These are phyloP conservation scores for Eidolon dupreanum DNA, from an alignment of 2,797 vertebrate species.

Conservation along the genomic window DNA sequence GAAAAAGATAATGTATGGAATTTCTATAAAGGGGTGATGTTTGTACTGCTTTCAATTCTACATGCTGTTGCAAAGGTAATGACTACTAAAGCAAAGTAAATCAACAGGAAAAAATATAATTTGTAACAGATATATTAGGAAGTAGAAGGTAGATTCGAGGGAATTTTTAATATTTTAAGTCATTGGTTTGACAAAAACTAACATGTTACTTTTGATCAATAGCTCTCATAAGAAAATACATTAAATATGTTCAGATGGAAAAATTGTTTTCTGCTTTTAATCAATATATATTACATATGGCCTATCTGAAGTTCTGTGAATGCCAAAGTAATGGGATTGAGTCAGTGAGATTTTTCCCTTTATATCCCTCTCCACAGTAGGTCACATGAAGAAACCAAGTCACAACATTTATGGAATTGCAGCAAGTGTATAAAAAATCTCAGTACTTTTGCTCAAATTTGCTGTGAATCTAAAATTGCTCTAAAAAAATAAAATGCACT, in stretches of 20 bases:
- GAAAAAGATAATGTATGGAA: neutral
- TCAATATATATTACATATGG: neutral
- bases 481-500: neutral
- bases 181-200: neutral
- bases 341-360: neutral
- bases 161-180: conserved; percentile 10
- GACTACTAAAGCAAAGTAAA: neutral
- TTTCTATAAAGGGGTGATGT: neutral
- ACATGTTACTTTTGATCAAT: conserved; percentile 3
- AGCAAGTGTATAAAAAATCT: neutral
- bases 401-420: neutral
- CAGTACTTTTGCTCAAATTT: neutral
- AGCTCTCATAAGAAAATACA: neutral
- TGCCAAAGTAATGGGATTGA: neutral
- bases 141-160: neutral
- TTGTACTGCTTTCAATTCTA: neutral
- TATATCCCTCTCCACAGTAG: neutral
- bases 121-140: neutral
- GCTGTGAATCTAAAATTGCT: neutral
- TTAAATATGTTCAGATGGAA: neutral
- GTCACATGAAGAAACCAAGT: neutral
- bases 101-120: neutral
- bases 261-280: neutral
- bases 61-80: neutral
- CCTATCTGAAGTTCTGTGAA: neutral